These are phyloP conservation scores for Archaeoteleia sp. DNA, from an alignment of 2,888 invertebrate species.

Conservation along the genomic window DNA sequence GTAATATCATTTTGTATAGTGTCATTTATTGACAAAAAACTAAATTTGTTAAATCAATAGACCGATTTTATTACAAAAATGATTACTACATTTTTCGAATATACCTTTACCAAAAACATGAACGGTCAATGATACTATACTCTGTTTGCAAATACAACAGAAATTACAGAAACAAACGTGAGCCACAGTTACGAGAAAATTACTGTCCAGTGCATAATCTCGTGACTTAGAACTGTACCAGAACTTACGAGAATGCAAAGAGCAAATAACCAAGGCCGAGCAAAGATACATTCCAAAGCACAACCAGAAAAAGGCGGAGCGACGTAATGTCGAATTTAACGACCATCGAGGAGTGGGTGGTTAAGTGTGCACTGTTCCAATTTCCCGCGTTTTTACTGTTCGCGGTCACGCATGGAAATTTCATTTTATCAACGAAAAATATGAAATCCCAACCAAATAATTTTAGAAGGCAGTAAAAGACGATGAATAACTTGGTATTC, in stretches of 20 bases:
- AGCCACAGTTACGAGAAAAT: conserved; percentile 14
- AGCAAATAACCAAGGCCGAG: conserved; percentile 38
- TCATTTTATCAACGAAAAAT: conserved; percentile 33
- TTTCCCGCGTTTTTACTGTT: conserved; percentile 39
- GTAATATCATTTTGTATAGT: no score
- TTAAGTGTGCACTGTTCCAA: conserved; percentile 44
- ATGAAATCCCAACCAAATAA: no score
- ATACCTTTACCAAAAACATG: no score
- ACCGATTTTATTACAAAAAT: no score
- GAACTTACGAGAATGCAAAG: conserved; percentile 44
- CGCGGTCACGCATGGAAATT: conserved; percentile 33
- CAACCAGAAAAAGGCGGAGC: conserved; percentile 51
- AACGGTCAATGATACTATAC: conserved; percentile 4
- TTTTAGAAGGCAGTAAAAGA: no score
- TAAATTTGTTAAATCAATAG: no score
- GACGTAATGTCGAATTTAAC: conserved; percentile 48
- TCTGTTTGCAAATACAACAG: conserved; percentile 3
- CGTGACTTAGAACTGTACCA: conserved; percentile 27
- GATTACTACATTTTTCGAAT: no score
- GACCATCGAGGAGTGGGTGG: conserved; percentile 43
- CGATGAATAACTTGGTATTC: no score
- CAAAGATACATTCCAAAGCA: conserved; percentile 40
- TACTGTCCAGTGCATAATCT: conserved; percentile 29
- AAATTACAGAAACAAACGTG: conserved; percentile 23
- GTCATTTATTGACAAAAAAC: no score